A percentile compares a stretch with the other conserved stretches of the same genome.
Conservation (phyloP, 1,140 invertebrate genomes). For the Mylabris phalerata region DNA sequence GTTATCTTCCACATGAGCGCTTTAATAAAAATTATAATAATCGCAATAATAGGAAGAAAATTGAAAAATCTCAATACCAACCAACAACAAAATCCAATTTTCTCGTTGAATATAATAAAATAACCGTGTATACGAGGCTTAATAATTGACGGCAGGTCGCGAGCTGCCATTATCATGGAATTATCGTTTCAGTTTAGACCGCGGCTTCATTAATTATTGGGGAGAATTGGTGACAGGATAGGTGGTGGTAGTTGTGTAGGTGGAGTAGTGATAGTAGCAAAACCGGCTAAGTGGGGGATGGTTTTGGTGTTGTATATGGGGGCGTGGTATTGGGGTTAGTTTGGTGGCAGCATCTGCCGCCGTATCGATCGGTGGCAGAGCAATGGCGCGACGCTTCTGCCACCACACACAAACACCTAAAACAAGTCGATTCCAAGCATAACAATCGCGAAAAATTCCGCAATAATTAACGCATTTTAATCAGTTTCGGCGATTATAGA, state of each 20-base stretch:
- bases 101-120: neutral
- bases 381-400: constrained; percentile 32
- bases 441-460: too few relatives aligned
- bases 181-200: constrained; percentile 43
- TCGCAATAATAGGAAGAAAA: neutral
- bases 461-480: too few relatives aligned
- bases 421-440: too few relatives aligned
- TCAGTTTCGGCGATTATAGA: too few relatives aligned
- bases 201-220: constrained; percentile 40
- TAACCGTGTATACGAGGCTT: neutral
- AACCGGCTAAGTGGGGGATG: constrained; percentile 7
- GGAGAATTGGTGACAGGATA: constrained; percentile 37
- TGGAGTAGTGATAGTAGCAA: constrained; percentile 25
- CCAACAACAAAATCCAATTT: neutral
- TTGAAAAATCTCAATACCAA: constrained; percentile 10
- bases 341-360: constrained; percentile 28
- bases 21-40: neutral
- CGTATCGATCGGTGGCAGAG: constrained; percentile 27
- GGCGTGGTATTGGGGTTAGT: constrained; percentile 12
- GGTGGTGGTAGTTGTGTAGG: constrained; percentile 22
- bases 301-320: neutral
- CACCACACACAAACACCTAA: neutral
- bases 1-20: neutral
- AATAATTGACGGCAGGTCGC: constrained; percentile 36
- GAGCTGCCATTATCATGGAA: constrained; percentile 41